Evolutionary conservation across 2,797 vertebrate species (phyloP), one percentile per base, ranked within the genome.

Genomic region (Peromyscus attwateri): DNA sequence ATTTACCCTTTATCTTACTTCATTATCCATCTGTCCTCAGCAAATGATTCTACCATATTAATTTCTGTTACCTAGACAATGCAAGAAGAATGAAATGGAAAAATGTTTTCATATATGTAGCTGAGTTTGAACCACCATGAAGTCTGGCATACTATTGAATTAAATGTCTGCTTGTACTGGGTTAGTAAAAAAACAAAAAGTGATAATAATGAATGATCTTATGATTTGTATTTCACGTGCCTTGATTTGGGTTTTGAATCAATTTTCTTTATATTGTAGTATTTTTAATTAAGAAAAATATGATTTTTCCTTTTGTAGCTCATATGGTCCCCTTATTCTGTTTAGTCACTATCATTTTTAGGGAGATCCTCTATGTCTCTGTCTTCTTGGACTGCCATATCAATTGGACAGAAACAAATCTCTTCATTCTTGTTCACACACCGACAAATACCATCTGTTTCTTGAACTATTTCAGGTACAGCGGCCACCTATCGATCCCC

Each of bases 371-470:
- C 70, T 87, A 29, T 62, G 37, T 27, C 93, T 49, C 29, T 79
- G 9, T 80, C 52, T 6, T 92, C 89, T 71, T 89, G 60, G 46
- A 49, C 60, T 46, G 85, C 31, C 16, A 87, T 89, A 91, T 95
- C 57, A 89, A 81, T 92, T 66, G 62, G 60, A 46, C 81, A 90
- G 90, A 70, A 60, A 94, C 90, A 68, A 71, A 37, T 95, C 40
- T 94, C 77, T 96, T 68, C 57, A 94, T 79, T 93, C 71, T 93
- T 88, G 14, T 66, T 95, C 79, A 90, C 93, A 57, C 70, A 95
- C 8, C 43, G 4, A 43, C 40, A 92, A 92, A 93, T 43, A 13
- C 93, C 95, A 97, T 96, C 94, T 97, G 97, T 76, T 89, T 34
- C 37, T 83, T 71, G 73, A 79, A 75, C 43, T 75, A 66, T 62